Percentiles rank a stretch among this genome's conserved stretches.
Conservation (phyloP, 1,140 invertebrate genomes). For the Agrilus planipennis region DNA sequence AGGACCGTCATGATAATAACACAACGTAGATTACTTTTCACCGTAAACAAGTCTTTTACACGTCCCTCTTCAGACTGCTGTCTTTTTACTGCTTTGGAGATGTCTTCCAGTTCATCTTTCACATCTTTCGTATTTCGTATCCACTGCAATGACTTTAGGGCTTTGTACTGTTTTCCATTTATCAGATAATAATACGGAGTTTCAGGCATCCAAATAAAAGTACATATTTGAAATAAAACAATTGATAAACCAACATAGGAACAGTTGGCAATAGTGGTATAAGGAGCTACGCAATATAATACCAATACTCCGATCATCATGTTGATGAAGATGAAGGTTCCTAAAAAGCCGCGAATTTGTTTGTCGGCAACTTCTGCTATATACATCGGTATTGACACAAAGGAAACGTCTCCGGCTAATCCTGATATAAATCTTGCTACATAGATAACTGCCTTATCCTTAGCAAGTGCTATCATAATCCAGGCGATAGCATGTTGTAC, state of each 20-base stretch:
- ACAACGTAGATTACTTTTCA: neutral
- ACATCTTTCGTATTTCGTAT: slow-evolving; percentile 31
- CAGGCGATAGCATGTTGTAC: slow-evolving; percentile 27
- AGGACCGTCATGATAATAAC: neutral
- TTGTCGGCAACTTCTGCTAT: slow-evolving; percentile 10
- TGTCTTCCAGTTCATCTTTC: neutral
- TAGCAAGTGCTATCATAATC: slow-evolving; percentile 1
- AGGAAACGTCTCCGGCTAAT: slow-evolving; percentile 8
- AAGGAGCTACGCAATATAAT: slow-evolving; percentile 2
- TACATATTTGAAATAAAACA: neutral
- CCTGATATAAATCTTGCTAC: slow-evolving; percentile 9
- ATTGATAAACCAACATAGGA: slow-evolving; percentile 17
- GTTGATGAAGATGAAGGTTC: slow-evolving; percentile 5
- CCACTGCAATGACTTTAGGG: slow-evolving; percentile 36
- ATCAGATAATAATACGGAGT: slow-evolving; percentile 25
- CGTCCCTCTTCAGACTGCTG: neutral
- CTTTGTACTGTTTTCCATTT: slow-evolving; percentile 33
- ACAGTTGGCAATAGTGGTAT: slow-evolving; percentile 9
- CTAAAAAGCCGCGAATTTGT: slow-evolving; percentile 10
- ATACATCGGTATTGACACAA: slow-evolving; percentile 10
- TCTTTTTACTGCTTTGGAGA: neutral
- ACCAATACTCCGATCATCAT: slow-evolving; percentile 5
- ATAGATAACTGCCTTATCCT: slow-evolving; percentile 3
- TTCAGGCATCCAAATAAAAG: slow-evolving; percentile 27
- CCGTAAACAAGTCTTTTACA: neutral